A percentile compares a stretch with the other conserved stretches of the same genome.
Evolutionary conservation across 2,113 vertebrate species (phyloP).

Genomic region (Phylloscopus trochiloides): DNA sequence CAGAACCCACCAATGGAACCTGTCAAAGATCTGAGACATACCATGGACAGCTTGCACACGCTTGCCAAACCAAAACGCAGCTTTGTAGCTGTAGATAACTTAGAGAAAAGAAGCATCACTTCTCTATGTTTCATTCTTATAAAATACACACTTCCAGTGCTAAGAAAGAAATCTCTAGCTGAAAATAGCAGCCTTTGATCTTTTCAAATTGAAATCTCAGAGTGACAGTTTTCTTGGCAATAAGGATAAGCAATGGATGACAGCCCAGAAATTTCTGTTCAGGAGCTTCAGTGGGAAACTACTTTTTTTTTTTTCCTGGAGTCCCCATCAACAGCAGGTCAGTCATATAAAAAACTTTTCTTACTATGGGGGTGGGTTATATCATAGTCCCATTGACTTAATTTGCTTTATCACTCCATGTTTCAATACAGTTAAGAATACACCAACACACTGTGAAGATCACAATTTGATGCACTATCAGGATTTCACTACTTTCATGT

Average conservation of each 20-base stretch:
- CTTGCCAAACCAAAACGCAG: neutral
- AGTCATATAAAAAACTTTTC: neutral
- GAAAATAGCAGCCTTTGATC: neutral
- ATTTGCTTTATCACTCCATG: neutral
- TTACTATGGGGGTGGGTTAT: neutral
- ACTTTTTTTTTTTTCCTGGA: neutral
- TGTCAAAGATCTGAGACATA: neutral
- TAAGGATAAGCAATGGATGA: neutral
- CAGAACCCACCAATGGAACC: accelerated
- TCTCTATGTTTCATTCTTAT: neutral
- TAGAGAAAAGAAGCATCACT: neutral
- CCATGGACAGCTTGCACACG: neutral
- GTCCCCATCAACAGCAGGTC: neutral
- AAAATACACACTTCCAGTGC: neutral
- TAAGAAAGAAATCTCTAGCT: neutral
- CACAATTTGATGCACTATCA: neutral
- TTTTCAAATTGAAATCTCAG: neutral
- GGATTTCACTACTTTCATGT: neutral
- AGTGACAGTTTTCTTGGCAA: neutral
- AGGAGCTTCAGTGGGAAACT: neutral
- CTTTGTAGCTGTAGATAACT: neutral
- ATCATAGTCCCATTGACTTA: neutral
- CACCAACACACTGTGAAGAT: neutral
- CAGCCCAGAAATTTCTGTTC: neutral
- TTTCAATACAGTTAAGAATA: neutral